phyloP scores from a whole-genome alignment of 1,140 invertebrate genomes.

The Drosophila rufa region DNA sequence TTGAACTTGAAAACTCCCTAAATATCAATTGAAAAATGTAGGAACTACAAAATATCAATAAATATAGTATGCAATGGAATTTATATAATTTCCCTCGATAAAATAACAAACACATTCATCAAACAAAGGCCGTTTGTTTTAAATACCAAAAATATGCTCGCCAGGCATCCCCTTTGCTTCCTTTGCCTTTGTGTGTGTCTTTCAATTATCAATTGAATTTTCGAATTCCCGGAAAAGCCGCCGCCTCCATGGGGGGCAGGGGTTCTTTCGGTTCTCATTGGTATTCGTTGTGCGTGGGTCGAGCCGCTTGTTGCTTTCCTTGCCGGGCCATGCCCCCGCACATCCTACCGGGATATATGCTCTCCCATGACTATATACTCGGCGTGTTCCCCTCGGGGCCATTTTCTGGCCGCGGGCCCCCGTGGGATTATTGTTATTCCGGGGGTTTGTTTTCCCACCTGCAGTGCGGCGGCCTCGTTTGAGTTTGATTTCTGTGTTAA shows the following conservation, averaged over 20 bases:
- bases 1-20: too few species aligned
- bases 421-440: constrained; percentile 45
- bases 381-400: constrained; percentile 1
- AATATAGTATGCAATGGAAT: neutral
- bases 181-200: constrained; percentile 4
- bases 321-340: constrained; percentile 4
- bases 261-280: constrained; percentile 17
- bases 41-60: neutral
- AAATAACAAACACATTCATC: constrained; percentile 8
- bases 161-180: neutral
- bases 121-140: constrained; percentile 5
- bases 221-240: constrained; percentile 20
- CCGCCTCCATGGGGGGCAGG: neutral
- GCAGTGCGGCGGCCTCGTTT: constrained; percentile 1
- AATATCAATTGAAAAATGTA: too few species aligned
- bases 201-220: constrained; percentile 35
- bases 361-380: neutral
- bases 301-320: constrained; percentile 41
- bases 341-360: constrained; percentile 6
- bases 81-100: neutral
- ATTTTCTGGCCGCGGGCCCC: neutral
- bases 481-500: constrained; percentile 63
- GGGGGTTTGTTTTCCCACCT: constrained; percentile 34
- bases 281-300: constrained; percentile 25
- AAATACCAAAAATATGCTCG: constrained; percentile 12